Base-by-base conservation (phyloP, 53 echinoderm and acorn worm species). In the Luidia sarsii region DNA sequence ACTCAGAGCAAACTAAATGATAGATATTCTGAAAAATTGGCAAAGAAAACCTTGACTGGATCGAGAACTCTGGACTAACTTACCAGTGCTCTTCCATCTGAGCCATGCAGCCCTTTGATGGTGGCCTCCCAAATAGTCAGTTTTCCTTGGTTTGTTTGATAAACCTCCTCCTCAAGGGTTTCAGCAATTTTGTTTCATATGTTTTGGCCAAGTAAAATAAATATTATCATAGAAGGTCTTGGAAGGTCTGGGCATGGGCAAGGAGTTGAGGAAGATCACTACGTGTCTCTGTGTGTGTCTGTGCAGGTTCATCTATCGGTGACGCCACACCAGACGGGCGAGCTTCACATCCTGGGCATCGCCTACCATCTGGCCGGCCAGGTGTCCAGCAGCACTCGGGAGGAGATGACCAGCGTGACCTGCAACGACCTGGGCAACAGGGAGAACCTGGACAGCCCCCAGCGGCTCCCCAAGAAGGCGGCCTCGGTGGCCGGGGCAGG, bases 281-380 rank as follows among this genome's bases (percentile, higher is more conserved):
- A n/a, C n/a, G n/a, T n/a, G n/a, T n/a, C n/a, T n/a, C n/a, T n/a
- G n/a, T n/a, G n/a, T n/a, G n/a, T n/a, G n/a, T n/a, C 41, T 41
- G 41, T 41, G 41, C 68, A 99, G 99, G 84, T 99, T 29, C 89
- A 94, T 79, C 75, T 99, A 28, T 69, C 80, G 2, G 62, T 99
- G 14, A 87, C 82, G 30, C 94, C 99, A 4, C 86, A 75, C 27
- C 88, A 94, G 57, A 99, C 99, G 0, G 99, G 99, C 1, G 99
- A 99, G 68, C 89, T 99, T 7, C 89, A 91, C 85, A 94, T 99
- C 57, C 70, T 85, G 24, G 99, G 99, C 36, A 35, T 99, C 6
- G 86, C 89, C 15, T 99, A 99, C 87, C 91, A 85, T 51, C 94
- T 99, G 31, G 83, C 91, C 10, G 88, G 90, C 27, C 95, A 90